A percentile compares a stretch with the other conserved stretches of the same genome.
These are phyloP conservation scores for Aphodius granarius DNA, from an alignment of 2,888 invertebrate species.

Conservation along the genomic window DNA sequence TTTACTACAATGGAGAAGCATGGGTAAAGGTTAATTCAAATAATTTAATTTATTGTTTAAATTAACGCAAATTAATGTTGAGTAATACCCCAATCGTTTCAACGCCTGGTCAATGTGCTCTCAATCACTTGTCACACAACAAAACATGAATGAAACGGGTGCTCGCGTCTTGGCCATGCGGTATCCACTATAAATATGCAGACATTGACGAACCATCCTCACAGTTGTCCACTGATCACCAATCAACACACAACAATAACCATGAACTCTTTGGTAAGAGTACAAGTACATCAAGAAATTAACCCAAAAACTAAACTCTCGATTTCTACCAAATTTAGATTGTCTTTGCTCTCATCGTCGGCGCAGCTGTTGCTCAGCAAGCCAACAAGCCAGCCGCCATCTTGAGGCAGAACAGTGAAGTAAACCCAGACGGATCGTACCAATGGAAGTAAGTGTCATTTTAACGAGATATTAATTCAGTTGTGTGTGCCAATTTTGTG, in stretches of 20 bases:
- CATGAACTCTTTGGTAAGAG: slow-evolving; percentile 21
- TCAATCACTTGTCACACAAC: not conserved
- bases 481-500: too few relatives aligned
- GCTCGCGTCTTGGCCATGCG: not conserved
- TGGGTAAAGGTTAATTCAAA: too few relatives aligned
- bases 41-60: too few relatives aligned
- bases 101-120: not conserved
- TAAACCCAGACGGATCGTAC: slow-evolving; percentile 26
- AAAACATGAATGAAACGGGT: slow-evolving; percentile 9
- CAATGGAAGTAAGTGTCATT: slow-evolving; percentile 21
- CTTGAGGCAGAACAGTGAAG: slow-evolving; percentile 22
- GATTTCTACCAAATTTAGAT: slow-evolving; percentile 10
- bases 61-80: too few relatives aligned
- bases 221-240: slow-evolving; percentile 10
- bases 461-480: not conserved
- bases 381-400: slow-evolving; percentile 11
- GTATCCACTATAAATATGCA: slow-evolving; percentile 12
- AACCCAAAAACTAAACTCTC: not conserved
- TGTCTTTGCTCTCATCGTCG: slow-evolving; percentile 17
- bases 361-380: slow-evolving; percentile 15
- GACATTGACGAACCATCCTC: not conserved
- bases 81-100: slow-evolving; percentile 12
- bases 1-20: too few relatives aligned
- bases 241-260: not conserved
- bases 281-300: not conserved